phyloP scores from a whole-genome alignment of 2,888 invertebrate genomes.

The Hipparchia semele region DNA sequence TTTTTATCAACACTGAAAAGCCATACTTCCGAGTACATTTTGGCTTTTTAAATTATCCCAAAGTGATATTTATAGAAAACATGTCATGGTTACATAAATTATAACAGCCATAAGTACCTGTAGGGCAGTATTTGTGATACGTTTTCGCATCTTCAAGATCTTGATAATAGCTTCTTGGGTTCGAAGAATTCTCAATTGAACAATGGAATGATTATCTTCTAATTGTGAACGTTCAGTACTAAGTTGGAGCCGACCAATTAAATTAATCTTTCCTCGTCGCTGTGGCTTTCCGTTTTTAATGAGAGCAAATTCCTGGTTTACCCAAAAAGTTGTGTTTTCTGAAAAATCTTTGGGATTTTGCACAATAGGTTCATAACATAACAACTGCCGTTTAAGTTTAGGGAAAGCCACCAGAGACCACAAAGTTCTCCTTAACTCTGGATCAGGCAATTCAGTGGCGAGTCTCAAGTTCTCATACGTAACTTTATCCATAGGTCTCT shows the following conservation, averaged over 20 bases:
- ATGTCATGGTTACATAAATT: too few species aligned
- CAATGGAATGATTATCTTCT: slow-evolving; percentile 99
- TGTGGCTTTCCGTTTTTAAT: slow-evolving; percentile 98
- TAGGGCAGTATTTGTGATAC: slow-evolving; percentile 95
- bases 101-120: slow-evolving; percentile 81
- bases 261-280: slow-evolving; percentile 96
- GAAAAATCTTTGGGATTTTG: slow-evolving; percentile 96
- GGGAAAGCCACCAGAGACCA: slow-evolving; percentile 98
- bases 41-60: too few species aligned
- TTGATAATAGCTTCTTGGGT: slow-evolving; percentile 99
- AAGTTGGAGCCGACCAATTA: slow-evolving; percentile 97
- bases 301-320: slow-evolving; percentile 97
- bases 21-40: too few species aligned
- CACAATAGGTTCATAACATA: slow-evolving; percentile 91
- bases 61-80: too few species aligned
- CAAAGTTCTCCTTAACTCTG: slow-evolving; percentile 96
- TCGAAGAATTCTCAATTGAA: slow-evolving; percentile 96
- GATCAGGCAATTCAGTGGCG: slow-evolving; percentile 98
- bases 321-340: slow-evolving; percentile 96
- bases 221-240: slow-evolving; percentile 97
- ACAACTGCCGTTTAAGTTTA: slow-evolving; percentile 96
- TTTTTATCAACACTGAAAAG: too few species aligned
- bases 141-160: slow-evolving; percentile 98
- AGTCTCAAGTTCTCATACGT: slow-evolving; percentile 98
- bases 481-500: slow-evolving; percentile 95